Percentiles rank a stretch among this genome's conserved stretches.
Evolutionary conservation across 2,888 invertebrate genomes (phyloP).

Genomic region (Biston betularia): DNA sequence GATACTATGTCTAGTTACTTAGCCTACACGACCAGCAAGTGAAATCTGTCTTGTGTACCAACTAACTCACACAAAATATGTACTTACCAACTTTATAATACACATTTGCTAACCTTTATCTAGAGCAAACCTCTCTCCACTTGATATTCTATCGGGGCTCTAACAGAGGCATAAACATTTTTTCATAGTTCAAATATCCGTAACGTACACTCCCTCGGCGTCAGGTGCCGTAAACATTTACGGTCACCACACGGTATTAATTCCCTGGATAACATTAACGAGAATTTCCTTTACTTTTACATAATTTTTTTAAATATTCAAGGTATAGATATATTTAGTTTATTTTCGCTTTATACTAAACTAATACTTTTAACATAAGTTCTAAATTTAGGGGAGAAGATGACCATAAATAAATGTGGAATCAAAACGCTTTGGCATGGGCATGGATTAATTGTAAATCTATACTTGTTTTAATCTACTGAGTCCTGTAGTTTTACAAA

Average conservation of each 20-base stretch:
- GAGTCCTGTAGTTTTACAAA: background rate
- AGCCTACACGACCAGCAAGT: background rate
- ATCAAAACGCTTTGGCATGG: no score
- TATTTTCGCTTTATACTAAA: no score
- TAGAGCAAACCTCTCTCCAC: constrained; percentile 1
- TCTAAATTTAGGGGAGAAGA: no score
- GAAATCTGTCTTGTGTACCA: background rate
- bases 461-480: no score
- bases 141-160: constrained; percentile 15
- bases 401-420: no score
- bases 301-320: background rate
- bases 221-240: constrained; percentile 24
- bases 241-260: background rate
- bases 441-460: no score
- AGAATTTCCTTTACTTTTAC: background rate
- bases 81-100: background rate
- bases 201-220: constrained; percentile 17
- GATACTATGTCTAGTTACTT: no score
- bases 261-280: background rate
- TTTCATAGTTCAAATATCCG: constrained; percentile 22
- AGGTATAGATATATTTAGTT: no score
- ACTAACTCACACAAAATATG: background rate
- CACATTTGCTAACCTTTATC: background rate
- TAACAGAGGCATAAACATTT: constrained; percentile 27
- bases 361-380: no score